phyloP scores from a whole-genome alignment of 2,113 vertebrate species.

The Silurus glanis region DNA sequence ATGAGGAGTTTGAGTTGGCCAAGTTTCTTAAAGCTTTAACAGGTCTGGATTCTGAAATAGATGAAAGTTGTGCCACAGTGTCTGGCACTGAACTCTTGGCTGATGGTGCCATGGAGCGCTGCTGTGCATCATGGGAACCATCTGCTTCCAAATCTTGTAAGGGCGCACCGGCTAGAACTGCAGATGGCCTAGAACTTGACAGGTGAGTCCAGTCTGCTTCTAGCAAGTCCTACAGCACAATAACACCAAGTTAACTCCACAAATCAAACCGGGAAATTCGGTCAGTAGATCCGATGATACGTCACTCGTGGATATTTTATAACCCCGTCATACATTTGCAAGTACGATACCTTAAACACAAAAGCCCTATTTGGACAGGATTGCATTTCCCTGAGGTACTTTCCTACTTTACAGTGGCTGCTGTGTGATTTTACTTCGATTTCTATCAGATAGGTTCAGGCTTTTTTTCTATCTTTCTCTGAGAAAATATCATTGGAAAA shows the following conservation, averaged over 20 bases:
- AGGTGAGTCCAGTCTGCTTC: slow-evolving; percentile 66
- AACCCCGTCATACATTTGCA: background rate
- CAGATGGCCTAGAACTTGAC: slow-evolving; percentile 53
- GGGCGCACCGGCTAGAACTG: slow-evolving; percentile 50
- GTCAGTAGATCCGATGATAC: background rate
- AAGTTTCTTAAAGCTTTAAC: slow-evolving; percentile 7
- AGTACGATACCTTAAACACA: background rate
- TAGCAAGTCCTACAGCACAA: slow-evolving; percentile 67
- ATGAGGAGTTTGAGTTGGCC: slow-evolving; percentile 2
- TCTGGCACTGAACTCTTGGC: background rate
- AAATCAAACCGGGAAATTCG: background rate
- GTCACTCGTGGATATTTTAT: background rate
- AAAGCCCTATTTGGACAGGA: background rate
- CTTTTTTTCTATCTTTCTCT: background rate
- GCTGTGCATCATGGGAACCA: slow-evolving; percentile 41
- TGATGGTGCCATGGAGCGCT: background rate
- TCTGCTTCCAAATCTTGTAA: slow-evolving; percentile 30
- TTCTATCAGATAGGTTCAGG: background rate
- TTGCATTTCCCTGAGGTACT: background rate
- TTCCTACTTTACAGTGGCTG: background rate
- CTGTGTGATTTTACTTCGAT: background rate
- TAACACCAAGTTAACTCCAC: slow-evolving; percentile 28
- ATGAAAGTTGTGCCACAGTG: background rate
- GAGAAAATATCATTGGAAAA: background rate
- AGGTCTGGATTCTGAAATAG: background rate